Base-by-base conservation (phyloP, 1,140 invertebrate species). In the Bradynema listronoti region DNA sequence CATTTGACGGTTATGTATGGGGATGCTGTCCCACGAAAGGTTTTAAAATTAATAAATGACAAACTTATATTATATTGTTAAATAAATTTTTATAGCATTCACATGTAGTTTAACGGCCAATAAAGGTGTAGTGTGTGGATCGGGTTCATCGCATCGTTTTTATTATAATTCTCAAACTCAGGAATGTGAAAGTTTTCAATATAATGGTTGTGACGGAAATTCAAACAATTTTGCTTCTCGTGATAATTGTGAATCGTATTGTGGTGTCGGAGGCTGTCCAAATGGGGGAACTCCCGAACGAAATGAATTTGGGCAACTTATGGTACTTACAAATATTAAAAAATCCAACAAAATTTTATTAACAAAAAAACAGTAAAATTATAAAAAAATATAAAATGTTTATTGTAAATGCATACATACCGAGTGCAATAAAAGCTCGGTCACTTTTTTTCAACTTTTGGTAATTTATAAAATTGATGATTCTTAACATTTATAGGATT, bases 161-260 rank as follows among this genome's bases (percentile, higher is more conserved):
- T 75, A 60, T 56, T 75, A 78, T 66, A 75, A 75, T 58, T 65
- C 72, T 16, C 72, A 78, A 47, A 77, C 73, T n/a, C 73, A 75
- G 55, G 72, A 75, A 52, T 75, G 73, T 50, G 75, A 75, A 36
- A 71, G 61, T 41, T 75, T 63, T 49, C 72, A 78, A 49, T 75
- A 75, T 57, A 75, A 75, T 43, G 73, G 62, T 5, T 65, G 58
- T 29, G 58, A 63, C 61, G 66, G 73, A 41, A 75, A 75, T 58
- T 75, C 71, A 11, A 75, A 75, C 61, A 77, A 75, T 54, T 75
- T 75, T 49, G 72, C 75, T 33, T 71, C 62, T 22, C 58, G 73
- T 9, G 75, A 75, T 19, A 62, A 70, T 22, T 73, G 73, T 45
- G 72, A 71, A 16, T 56, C 54, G 29, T 74, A 74, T 41, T 74